A percentile compares a stretch with the other conserved stretches of the same genome.
Conservation (phyloP, 53 echinoderm and acorn worm species). For the Patiria pectinifera region DNA sequence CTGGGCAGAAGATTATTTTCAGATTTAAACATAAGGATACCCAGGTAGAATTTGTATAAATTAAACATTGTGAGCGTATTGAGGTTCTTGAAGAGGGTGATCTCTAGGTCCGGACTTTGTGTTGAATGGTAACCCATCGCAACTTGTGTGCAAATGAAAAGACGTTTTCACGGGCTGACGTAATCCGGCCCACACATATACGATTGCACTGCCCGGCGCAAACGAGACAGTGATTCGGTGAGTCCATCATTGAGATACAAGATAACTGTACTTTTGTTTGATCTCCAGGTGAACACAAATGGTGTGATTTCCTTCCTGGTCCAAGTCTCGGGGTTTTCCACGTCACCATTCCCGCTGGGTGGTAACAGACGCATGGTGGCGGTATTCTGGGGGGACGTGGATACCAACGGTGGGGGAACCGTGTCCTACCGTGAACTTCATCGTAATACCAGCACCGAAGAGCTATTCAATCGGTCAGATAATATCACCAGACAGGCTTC, state of each 20-base stretch:
- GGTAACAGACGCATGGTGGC: slow-evolving; percentile 17
- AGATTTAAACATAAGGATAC: slow-evolving; percentile 32
- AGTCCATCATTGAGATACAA: too few relatives aligned
- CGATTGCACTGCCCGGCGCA: too few relatives aligned
- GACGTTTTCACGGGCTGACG: too few relatives aligned
- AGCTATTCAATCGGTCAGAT: slow-evolving; percentile 4
- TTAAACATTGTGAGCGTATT: background rate
- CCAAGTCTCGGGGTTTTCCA: background rate
- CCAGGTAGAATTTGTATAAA: slow-evolving; percentile 13
- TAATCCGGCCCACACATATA: too few relatives aligned
- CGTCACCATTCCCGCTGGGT: slow-evolving; percentile 19
- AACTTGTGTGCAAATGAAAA: too few relatives aligned
- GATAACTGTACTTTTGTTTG: too few relatives aligned
- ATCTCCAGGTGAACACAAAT: slow-evolving; percentile 6
- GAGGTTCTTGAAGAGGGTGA: background rate
- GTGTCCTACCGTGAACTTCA: slow-evolving; percentile 1
- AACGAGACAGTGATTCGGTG: too few relatives aligned
- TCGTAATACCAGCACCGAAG: background rate
- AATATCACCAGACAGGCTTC: background rate
- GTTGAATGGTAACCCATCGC: too few relatives aligned
- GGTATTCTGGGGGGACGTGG: slow-evolving; percentile 29
- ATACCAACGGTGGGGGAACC: background rate
- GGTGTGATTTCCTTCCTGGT: slow-evolving; percentile 10
- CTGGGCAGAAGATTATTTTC: slow-evolving; percentile 1
- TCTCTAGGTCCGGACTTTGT: background rate